These are phyloP conservation scores for Caenorhabditis sp. DNA, from an alignment of 2,888 invertebrate genomes.

Conservation along the genomic window DNA sequence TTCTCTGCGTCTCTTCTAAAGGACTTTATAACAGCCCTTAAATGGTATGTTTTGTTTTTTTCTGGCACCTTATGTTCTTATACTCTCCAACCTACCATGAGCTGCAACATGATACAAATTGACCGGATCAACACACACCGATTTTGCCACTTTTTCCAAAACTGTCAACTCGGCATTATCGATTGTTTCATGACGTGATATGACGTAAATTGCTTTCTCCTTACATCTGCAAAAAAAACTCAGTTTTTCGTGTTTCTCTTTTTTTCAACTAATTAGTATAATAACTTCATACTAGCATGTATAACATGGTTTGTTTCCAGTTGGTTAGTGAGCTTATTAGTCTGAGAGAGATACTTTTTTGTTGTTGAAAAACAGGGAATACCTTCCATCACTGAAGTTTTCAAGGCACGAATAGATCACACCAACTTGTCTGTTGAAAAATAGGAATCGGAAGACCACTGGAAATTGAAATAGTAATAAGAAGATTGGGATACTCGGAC, in stretches of 20 bases:
- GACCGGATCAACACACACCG: slow-evolving; percentile 54
- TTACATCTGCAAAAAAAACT: slow-evolving; percentile 40
- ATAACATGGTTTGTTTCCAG: neutral
- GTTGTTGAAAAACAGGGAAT: neutral
- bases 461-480: no score
- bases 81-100: slow-evolving; percentile 39
- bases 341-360: neutral
- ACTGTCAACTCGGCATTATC: slow-evolving; percentile 58
- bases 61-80: no score
- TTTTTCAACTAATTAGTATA: slow-evolving; percentile 41
- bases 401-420: slow-evolving; percentile 55
- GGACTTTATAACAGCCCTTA: no score
- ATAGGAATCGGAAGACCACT: slow-evolving; percentile 59
- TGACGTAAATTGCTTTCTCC: slow-evolving; percentile 56
- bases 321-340: neutral
- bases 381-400: slow-evolving; percentile 48
- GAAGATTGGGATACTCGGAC: no score
- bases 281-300: slow-evolving; percentile 35
- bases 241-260: slow-evolving; percentile 6
- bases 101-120: slow-evolving; percentile 51
- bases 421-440: slow-evolving; percentile 59
- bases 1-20: no score
- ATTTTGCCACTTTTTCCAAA: slow-evolving; percentile 53
- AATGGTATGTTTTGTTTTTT: no score
- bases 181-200: slow-evolving; percentile 56